Percentiles rank a stretch among this genome's conserved stretches.
Conservation (phyloP, 2,797 vertebrate species). For the Steatocranus sp. region DNA sequence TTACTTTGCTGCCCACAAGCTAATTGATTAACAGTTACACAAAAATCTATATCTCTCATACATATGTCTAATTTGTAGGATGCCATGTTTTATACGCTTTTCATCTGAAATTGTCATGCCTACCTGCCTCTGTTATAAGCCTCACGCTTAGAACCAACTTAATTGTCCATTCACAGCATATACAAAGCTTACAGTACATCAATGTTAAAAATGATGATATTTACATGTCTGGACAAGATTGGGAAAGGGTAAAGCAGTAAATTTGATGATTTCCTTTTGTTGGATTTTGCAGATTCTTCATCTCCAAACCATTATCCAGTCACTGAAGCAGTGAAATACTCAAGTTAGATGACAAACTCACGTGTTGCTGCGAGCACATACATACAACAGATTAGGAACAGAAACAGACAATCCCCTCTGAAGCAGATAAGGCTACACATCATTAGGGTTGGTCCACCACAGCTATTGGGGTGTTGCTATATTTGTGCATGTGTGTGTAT, state of each 20-base stretch:
- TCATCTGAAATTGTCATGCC: constrained; percentile 28
- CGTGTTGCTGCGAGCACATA: constrained; percentile 47
- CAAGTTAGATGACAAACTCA: constrained; percentile 61
- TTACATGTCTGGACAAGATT: constrained; percentile 71
- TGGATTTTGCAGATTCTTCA: constrained; percentile 39
- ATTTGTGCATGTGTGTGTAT: constrained; percentile 37
- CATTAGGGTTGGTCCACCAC: constrained; percentile 68
- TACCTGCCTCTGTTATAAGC: constrained; percentile 36
- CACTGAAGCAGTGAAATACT: constrained; percentile 69
- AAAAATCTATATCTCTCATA: constrained; percentile 36
- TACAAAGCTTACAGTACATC: constrained; percentile 74
- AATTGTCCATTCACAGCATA: constrained; percentile 69
- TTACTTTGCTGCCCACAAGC: constrained; percentile 45
- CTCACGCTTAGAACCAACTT: constrained; percentile 19
- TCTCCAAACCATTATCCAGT: constrained; percentile 63
- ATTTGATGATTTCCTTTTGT: constrained; percentile 41
- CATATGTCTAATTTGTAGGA: constrained; percentile 23
- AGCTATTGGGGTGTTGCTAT: constrained; percentile 49
- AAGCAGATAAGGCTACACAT: constrained; percentile 91
- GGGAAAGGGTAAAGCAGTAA: constrained; percentile 20
- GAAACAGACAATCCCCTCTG: constrained; percentile 54
- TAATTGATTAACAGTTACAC: constrained; percentile 45
- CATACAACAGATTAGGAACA: constrained; percentile 74
- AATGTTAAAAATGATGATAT: constrained; percentile 73
- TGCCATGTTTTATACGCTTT: constrained; percentile 34